phyloP scores from a whole-genome alignment of 2,888 invertebrate genomes.

The Drosophila percnosoma region DNA sequence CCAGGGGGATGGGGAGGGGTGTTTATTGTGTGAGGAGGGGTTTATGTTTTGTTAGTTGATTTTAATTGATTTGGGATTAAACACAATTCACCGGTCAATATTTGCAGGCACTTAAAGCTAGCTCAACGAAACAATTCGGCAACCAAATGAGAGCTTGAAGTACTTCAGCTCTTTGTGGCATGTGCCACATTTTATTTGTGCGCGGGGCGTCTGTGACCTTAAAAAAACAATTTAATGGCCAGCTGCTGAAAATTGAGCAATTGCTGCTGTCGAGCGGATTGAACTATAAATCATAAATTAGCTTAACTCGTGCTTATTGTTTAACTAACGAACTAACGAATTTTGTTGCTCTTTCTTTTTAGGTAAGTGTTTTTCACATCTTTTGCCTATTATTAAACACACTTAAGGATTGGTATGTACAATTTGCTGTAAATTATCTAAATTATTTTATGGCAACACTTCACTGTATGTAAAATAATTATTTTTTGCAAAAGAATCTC shows the following conservation, averaged over 20 bases:
- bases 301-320: constrained; percentile 28
- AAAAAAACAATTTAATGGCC: constrained; percentile 38
- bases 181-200: constrained; percentile 6
- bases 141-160: constrained; percentile 2
- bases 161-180: constrained; percentile 9
- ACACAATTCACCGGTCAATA: constrained; percentile 49
- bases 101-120: constrained; percentile 49
- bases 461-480: neutral
- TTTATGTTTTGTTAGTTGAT: constrained; percentile 7
- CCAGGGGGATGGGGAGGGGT: neutral
- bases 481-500: neutral
- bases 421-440: neutral
- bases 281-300: constrained; percentile 33
- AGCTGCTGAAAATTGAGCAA: constrained; percentile 22
- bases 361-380: constrained; percentile 53
- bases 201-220: constrained; percentile 2
- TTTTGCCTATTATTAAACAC: neutral
- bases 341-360: constrained; percentile 42
- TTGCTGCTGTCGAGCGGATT: constrained; percentile 2
- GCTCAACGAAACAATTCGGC: constrained; percentile 3
- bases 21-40: neutral
- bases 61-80: constrained; percentile 56
- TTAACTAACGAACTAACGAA: constrained; percentile 36
- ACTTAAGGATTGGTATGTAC: constrained; percentile 42
- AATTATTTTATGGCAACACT: neutral